phyloP scores from a whole-genome alignment of 2,113 vertebrate species.

The Ursus arctos region DNA sequence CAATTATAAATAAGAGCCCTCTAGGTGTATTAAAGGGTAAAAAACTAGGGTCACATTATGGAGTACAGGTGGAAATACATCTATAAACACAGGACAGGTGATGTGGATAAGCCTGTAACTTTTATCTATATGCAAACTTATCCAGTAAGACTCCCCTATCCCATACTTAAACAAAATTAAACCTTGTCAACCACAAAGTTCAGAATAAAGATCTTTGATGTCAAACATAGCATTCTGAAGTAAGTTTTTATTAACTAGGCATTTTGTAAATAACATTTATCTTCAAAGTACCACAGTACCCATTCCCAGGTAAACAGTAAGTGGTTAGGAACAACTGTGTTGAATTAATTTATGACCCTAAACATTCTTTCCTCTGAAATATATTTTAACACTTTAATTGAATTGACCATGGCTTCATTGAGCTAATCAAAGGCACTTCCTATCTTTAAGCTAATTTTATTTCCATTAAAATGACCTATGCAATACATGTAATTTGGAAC shows the following conservation, averaged over 20 bases:
- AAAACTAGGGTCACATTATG: not conserved
- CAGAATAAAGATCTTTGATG: constrained; percentile 64
- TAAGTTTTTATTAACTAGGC: constrained; percentile 62
- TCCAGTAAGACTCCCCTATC: not conserved
- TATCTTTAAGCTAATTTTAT: constrained; percentile 76
- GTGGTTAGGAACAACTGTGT: constrained; percentile 64
- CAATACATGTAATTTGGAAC: constrained; percentile 70
- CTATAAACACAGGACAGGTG: constrained; percentile 19
- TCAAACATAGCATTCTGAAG: constrained; percentile 57
- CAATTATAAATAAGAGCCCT: not conserved
- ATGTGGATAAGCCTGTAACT: constrained; percentile 24
- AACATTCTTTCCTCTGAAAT: constrained; percentile 68
- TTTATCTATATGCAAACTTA: constrained; percentile 52
- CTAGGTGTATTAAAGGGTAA: not conserved
- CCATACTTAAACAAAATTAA: constrained; percentile 64
- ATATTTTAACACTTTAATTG: constrained; percentile 74
- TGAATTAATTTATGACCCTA: constrained; percentile 68
- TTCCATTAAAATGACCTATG: constrained; percentile 56
- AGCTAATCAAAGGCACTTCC: constrained; percentile 74
- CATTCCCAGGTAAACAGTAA: constrained; percentile 38
- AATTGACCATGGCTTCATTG: constrained; percentile 49
- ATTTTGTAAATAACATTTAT: constrained; percentile 68
- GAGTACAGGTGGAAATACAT: not conserved
- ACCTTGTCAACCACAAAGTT: constrained; percentile 52
- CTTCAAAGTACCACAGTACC: constrained; percentile 63